phyloP scores from a whole-genome alignment of 1,140 invertebrate species.

The Triops longicaudatus region DNA sequence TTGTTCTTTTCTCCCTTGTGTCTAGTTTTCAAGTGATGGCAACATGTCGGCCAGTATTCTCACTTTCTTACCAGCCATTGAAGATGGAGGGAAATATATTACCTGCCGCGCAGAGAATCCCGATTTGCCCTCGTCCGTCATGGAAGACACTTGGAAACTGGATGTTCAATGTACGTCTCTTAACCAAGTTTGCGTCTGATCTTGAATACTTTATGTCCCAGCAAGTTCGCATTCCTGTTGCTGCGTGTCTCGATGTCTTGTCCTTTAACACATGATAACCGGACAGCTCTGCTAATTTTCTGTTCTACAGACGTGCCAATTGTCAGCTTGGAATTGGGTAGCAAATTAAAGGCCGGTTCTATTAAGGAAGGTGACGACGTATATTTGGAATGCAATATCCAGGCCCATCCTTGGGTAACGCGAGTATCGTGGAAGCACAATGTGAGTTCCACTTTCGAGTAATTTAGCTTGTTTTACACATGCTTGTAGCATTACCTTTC shows the following conservation, averaged over 20 bases:
- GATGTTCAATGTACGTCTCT: conserved; percentile 50
- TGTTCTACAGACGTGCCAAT: conserved; percentile 39
- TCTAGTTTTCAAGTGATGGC: conserved; percentile 64
- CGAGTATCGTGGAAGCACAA: conserved; percentile 44
- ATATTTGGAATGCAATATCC: conserved; percentile 46
- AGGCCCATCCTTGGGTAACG: conserved; percentile 41
- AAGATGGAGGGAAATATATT: conserved; percentile 71
- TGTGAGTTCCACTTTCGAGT: conserved; percentile 34
- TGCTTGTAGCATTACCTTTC: neutral
- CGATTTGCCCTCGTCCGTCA: conserved; percentile 59
- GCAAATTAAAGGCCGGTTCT: conserved; percentile 39
- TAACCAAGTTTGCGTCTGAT: neutral
- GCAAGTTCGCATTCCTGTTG: neutral
- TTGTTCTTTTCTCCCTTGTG: conserved; percentile 31
- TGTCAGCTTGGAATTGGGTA: conserved; percentile 41
- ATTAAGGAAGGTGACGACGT: conserved; percentile 47
- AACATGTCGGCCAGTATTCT: conserved; percentile 74
- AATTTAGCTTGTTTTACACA: neutral
- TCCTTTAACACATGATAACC: neutral
- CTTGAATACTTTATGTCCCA: neutral
- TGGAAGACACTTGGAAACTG: conserved; percentile 60
- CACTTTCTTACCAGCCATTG: conserved; percentile 68
- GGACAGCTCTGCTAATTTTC: neutral
- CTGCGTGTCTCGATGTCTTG: neutral
- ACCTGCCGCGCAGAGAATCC: conserved; percentile 69